Conservation (phyloP, 2,113 vertebrate species). For the Rhea americana region DNA sequence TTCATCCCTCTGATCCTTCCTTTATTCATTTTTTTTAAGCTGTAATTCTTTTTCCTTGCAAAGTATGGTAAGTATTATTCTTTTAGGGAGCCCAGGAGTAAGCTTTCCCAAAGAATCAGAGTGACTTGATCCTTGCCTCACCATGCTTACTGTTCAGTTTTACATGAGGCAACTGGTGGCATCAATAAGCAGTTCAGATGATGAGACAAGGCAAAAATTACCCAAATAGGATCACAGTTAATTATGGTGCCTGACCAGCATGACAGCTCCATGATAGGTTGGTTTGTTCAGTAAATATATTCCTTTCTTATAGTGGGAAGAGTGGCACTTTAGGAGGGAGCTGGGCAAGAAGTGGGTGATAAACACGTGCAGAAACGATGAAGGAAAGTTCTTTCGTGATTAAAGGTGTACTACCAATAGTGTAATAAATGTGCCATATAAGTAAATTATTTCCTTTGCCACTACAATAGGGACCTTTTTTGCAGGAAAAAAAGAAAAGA, state of each 20-base stretch:
- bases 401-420: background rate
- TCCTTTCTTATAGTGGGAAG: background rate
- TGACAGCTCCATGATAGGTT: rapidly evolving
- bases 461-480: background rate
- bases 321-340: background rate
- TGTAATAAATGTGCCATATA: background rate
- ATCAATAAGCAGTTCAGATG: background rate
- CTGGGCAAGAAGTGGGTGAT: background rate
- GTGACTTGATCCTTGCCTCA: background rate
- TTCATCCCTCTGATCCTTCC: background rate
- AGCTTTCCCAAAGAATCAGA: background rate
- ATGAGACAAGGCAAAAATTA: conserved; percentile 2
- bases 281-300: background rate
- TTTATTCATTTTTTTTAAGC: background rate
- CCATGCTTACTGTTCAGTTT: background rate
- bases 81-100: background rate
- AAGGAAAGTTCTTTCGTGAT: background rate
- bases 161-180: background rate
- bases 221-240: background rate
- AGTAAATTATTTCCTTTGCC: background rate
- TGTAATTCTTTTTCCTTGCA: background rate
- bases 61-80: background rate
- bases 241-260: background rate
- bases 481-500: background rate
- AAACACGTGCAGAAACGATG: background rate